Evolutionary conservation across 2,797 vertebrate species (phyloP).

Genomic region (Oophaga sylvatica): DNA sequence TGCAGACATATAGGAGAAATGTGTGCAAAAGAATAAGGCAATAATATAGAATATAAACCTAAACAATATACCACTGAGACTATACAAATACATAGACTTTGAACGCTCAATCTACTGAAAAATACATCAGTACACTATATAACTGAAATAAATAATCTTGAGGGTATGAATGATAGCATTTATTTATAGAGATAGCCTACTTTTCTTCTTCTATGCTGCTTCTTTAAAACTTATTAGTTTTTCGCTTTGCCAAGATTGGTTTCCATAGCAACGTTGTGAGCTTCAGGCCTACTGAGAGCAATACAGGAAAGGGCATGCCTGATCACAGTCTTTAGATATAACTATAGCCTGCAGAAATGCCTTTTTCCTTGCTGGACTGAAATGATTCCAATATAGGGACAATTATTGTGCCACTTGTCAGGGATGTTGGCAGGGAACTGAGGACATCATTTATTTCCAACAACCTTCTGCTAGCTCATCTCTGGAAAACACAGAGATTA

Average conservation of each 20-base stretch:
- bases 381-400: constrained; percentile 32
- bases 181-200: background rate
- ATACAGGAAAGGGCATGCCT: constrained; percentile 48
- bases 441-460: constrained; percentile 46
- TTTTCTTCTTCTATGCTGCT: constrained; percentile 1
- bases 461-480: constrained; percentile 34
- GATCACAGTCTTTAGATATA: constrained; percentile 54
- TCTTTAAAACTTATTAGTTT: constrained; percentile 34
- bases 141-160: background rate
- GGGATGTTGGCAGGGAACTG: constrained; percentile 22
- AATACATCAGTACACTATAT: background rate
- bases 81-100: background rate
- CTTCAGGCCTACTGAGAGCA: constrained; percentile 21
- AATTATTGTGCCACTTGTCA: constrained; percentile 55
- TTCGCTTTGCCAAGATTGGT: constrained; percentile 10
- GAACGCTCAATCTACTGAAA: background rate
- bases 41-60: too few species aligned
- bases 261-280: constrained; percentile 37
- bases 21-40: too few species aligned
- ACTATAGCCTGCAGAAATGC: constrained; percentile 47
- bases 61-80: too few species aligned
- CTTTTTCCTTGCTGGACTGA: constrained; percentile 47
- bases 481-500: constrained; percentile 11
- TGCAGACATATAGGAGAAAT: too few species aligned
- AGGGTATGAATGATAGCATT: background rate